Evolutionary conservation across 2,888 invertebrate genomes (phyloP).

Genomic region (Ochropleura plecta): DNA sequence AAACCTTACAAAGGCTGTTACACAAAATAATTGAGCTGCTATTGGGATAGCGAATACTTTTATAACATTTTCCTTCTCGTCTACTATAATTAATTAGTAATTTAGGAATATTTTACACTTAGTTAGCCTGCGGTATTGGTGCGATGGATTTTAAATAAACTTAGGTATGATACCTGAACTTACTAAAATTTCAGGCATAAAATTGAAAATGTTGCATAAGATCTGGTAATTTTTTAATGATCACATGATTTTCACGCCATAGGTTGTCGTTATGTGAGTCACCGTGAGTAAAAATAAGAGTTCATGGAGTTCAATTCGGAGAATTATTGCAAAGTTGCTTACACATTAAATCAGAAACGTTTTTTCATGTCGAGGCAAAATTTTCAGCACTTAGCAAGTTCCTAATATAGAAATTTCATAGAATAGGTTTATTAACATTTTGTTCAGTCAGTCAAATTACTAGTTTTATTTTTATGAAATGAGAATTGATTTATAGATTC

Average conservation of each 20-base stretch:
- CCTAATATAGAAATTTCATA: background rate
- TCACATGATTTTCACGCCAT: slow-evolving; percentile 25
- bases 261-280: slow-evolving; percentile 27
- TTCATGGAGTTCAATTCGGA: slow-evolving; percentile 40
- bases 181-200: slow-evolving; percentile 3
- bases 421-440: background rate
- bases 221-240: background rate
- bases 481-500: background rate
- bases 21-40: slow-evolving; percentile 24
- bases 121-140: background rate
- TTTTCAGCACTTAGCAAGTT: background rate
- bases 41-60: slow-evolving; percentile 6
- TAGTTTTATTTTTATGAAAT: background rate
- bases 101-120: slow-evolving; percentile 29
- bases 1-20: background rate
- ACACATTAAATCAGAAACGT: slow-evolving; percentile 2
- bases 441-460: background rate
- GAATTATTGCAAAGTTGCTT: slow-evolving; percentile 22
- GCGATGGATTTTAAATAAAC: slow-evolving; percentile 1
- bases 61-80: slow-evolving; percentile 35
- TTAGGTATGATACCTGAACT: background rate
- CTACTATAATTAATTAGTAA: slow-evolving; percentile 27
- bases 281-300: slow-evolving; percentile 35
- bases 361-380: background rate
- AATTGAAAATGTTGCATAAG: background rate